These are phyloP conservation scores for Lasius platythorax DNA, from an alignment of 2,888 invertebrate genomes.

Conservation along the genomic window DNA sequence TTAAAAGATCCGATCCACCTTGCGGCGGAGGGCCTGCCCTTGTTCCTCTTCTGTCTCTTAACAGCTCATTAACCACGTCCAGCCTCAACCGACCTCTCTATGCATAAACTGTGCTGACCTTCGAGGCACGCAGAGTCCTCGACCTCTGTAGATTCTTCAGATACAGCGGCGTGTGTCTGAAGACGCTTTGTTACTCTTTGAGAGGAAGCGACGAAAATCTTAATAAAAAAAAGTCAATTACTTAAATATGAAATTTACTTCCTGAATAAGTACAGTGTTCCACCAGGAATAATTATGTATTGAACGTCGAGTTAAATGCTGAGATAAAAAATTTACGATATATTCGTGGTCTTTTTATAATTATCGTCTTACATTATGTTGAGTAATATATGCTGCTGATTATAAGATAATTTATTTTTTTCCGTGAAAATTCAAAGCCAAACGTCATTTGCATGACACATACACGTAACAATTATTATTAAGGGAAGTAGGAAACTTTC, in stretches of 20 bases:
- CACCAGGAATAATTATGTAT: background rate
- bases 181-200: conserved; percentile 14
- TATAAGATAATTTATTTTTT: background rate
- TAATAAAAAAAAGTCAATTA: conserved; percentile 4
- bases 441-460: background rate
- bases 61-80: conserved; percentile 79
- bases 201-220: conserved; percentile 15
- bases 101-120: conserved; percentile 63
- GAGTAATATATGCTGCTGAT: background rate
- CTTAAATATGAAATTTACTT: conserved; percentile 7
- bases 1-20: conserved; percentile 59
- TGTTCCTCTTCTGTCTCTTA: conserved; percentile 71
- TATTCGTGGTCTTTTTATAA: background rate
- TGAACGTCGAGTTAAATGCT: background rate
- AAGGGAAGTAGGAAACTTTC: background rate
- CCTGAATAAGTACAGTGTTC: background rate
- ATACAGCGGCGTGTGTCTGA: background rate
- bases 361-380: background rate
- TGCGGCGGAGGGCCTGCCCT: conserved; percentile 54
- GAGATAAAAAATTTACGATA: background rate
- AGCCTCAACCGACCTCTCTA: conserved; percentile 67
- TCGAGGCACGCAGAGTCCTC: conserved; percentile 29
- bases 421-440: conserved; percentile 1
- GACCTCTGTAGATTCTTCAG: conserved; percentile 55
- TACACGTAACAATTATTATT: background rate